Conservation (phyloP, 2,888 invertebrate genomes). For the Meta bourneti region DNA sequence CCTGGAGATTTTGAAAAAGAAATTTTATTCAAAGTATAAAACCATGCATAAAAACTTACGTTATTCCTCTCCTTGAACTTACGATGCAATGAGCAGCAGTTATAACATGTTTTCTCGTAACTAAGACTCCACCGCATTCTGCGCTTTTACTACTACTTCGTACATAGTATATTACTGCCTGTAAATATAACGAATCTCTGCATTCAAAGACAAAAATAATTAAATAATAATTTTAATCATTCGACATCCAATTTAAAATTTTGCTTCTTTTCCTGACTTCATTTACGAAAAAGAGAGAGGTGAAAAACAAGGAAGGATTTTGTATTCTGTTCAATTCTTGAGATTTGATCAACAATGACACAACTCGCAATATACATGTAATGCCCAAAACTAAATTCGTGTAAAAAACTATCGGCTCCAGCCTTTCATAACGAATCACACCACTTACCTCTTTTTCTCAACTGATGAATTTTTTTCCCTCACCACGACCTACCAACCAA, state of each 20-base stretch:
- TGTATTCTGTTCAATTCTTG: too few relatives aligned
- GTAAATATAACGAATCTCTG: not conserved
- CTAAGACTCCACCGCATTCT: constrained; percentile 86
- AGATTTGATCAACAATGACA: too few relatives aligned
- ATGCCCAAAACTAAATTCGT: too few relatives aligned
- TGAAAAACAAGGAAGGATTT: not conserved
- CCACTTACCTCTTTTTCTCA: too few relatives aligned
- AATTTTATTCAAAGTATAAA: too few relatives aligned
- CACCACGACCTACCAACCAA: too few relatives aligned
- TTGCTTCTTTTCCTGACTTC: not conserved
- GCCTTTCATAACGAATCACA: too few relatives aligned
- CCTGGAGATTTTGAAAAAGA: too few relatives aligned
- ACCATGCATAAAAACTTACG: constrained; percentile 43
- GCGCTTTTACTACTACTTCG: constrained; percentile 63
- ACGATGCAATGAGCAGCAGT: constrained; percentile 90
- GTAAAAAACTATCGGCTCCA: too few relatives aligned
- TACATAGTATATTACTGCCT: constrained; percentile 77
- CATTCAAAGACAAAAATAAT: not conserved
- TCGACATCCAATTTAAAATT: not conserved
- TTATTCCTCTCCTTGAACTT: constrained; percentile 78
- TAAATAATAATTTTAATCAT: not conserved
- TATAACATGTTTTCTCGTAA: constrained; percentile 86
- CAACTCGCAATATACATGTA: too few relatives aligned
- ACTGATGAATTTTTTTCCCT: too few relatives aligned
- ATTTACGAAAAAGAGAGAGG: not conserved